Base-by-base conservation (phyloP, 1,140 invertebrate genomes). In the Polypedilum vanderplanki region DNA sequence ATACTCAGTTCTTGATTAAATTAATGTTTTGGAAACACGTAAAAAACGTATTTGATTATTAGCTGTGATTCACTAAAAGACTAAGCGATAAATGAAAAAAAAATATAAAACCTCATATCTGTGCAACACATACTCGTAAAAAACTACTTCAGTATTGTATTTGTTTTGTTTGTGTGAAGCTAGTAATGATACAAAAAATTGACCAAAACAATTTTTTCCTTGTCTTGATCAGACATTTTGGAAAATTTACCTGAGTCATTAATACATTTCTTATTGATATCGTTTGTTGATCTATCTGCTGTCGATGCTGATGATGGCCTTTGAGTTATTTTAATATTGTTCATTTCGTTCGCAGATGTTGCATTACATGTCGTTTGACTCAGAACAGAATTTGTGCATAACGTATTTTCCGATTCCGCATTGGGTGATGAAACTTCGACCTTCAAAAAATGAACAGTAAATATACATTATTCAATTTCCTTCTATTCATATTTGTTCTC, bases 381-480 rank as follows among this genome's bases (percentile, higher is more conserved):
- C 41, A 83, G 79, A 76, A 82, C 82, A 64, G 81, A 82, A 76
- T 80, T 80, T 70, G 81, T 82, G 76, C 81, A 83, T 75, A 82
- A 80, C 75, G 80, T 81, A 74, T 81, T 81, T 76, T 83, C 81
- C 73, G 77, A 81, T 77, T 93, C 91, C 75, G 91, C 90, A 83
- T 91, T 93, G 76, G 81, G 81, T n/a, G 81, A 83, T 18, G 81
- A 83, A 46, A 82, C 80, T 77, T 83, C 81, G 65, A 83, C 81
- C 81, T 83, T 70, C 65, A 70, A 70, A 67, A 57, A 17, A 57
- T 15, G 8, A 57, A 57, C 46, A 57, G n/a, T 3, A 57, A 57
- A 65, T 9, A 75, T 9, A 76, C 75, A 76, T 74, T 40, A 75
- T 41, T 75, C 46, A 12, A 57, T 57, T 57, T 12, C 3, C 1